These are phyloP conservation scores for Noctua comes DNA, from an alignment of 2,888 invertebrate species.

Conservation along the genomic window DNA sequence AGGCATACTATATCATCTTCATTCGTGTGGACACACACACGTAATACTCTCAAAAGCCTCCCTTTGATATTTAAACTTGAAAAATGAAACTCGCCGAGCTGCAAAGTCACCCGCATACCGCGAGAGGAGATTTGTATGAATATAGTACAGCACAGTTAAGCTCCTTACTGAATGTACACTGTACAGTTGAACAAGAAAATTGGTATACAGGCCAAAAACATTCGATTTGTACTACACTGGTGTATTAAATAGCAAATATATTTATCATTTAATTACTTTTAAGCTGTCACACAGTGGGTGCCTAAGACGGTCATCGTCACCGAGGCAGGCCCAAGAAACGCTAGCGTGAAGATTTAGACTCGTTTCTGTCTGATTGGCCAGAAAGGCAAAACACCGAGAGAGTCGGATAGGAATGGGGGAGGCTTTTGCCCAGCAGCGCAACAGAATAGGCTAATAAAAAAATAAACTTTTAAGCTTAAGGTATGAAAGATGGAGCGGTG, in stretches of 20 bases:
- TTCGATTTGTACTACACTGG: neutral
- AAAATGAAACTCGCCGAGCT: slow-evolving; percentile 54
- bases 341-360: no score
- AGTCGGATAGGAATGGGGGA: no score
- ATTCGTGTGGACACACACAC: slow-evolving; percentile 30
- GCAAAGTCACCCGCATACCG: slow-evolving; percentile 50
- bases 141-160: slow-evolving; percentile 26
- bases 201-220: neutral
- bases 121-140: slow-evolving; percentile 9
- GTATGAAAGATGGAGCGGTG: neutral
- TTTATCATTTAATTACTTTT: neutral
- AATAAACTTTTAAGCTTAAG: neutral
- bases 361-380: no score
- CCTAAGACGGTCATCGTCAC: no score
- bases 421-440: no score
- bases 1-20: neutral
- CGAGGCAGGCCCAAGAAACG: no score
- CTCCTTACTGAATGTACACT: slow-evolving; percentile 24
- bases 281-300: no score
- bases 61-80: slow-evolving; percentile 60
- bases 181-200: neutral
- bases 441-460: no score
- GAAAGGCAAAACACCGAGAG: no score
- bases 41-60: slow-evolving; percentile 12
- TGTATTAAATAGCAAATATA: no score